Evolutionary conservation across 2,888 invertebrate genomes (phyloP), one percentile per base, ranked within the genome.

Genomic region (Leucophenga maculata): DNA sequence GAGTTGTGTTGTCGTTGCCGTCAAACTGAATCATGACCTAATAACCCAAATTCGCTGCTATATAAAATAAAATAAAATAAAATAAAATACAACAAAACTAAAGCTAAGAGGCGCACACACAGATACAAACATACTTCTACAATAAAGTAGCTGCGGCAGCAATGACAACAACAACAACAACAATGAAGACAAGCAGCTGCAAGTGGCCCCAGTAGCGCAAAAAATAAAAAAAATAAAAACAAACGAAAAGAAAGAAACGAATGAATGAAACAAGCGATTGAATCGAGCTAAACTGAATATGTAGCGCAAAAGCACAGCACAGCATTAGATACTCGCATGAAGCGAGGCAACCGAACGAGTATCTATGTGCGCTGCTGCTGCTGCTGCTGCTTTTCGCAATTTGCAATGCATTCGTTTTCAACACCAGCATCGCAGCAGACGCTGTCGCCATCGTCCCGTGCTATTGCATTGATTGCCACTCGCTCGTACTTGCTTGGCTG

Each of bases 21-120:
- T 83, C 82, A 79, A 85, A 86, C 85, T 83, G 79, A 86, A 86
- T 85, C 85, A 86, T 85, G 85, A 85, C 85, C 85, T 78, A 85
- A 80, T 85, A 85, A 85, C 85, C 85, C 70, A 86, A 86, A 74
- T 77, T 75, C 69, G 31, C 62, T 71, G 44, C 70, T 60, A 74
- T 65, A 50, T 55, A 48, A 64, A 64, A 64, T 14, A 22, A 62
- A 62, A 62, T 44, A 44, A 62, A 66, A n/a, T n/a, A n/a, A n/a
- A n/a, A n/a, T 13, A 65, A 54, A 64, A 9, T 54, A 65, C 14
- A 57, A 16, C 8, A 44, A 22, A 22, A 57, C 26, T 22, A 46
- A 46, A 18, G 22, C 32, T 48, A 14, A 64, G 46, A 46, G 46
- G 46, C 20, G 8, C 13, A 64, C n/a, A 18, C 44, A 62, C 20